A percentile compares a stretch with the other conserved stretches of the same genome.
Conservation (phyloP, 2,113 vertebrate species). For the Ochotona curzoniae region DNA sequence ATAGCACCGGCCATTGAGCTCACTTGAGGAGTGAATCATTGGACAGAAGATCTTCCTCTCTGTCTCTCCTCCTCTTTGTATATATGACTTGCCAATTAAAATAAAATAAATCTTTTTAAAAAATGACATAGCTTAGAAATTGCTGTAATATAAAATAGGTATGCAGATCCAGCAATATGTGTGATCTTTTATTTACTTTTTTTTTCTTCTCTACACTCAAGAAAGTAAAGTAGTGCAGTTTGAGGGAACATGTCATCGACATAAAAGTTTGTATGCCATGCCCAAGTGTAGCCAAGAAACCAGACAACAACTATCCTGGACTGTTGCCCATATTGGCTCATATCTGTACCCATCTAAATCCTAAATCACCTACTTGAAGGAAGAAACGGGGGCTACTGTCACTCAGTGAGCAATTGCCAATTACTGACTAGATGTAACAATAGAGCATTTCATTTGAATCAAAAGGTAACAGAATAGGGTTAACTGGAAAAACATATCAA, state of each 20-base stretch:
- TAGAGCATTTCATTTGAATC: slow-evolving; percentile 43
- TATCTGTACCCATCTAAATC: slow-evolving; percentile 34
- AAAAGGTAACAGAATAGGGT: slow-evolving; percentile 58
- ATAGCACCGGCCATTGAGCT: too few species aligned
- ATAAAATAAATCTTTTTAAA: too few species aligned
- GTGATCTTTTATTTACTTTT: slow-evolving; percentile 15
- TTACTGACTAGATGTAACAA: slow-evolving; percentile 39
- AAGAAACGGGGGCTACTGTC: slow-evolving; percentile 10
- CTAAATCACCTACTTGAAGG: slow-evolving; percentile 39
- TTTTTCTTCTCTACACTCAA: not conserved
- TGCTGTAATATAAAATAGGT: slow-evolving; percentile 51
- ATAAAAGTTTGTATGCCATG: slow-evolving; percentile 17
- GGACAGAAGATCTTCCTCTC: too few species aligned
- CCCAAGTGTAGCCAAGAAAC: slow-evolving; percentile 40
- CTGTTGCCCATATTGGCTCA: slow-evolving; percentile 30
- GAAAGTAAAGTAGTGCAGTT: slow-evolving; percentile 46
- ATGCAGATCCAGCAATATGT: slow-evolving; percentile 16
- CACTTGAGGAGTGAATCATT: too few species aligned
- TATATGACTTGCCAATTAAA: too few species aligned
- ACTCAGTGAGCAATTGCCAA: slow-evolving; percentile 40
- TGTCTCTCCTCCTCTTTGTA: too few species aligned
- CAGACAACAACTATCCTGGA: slow-evolving; percentile 45
- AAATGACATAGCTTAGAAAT: slow-evolving; percentile 44
- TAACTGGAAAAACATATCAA: slow-evolving; percentile 66
- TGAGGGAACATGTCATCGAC: slow-evolving; percentile 29